Conservation (phyloP, 1,140 invertebrate genomes). For the Lordiphosa collinella region DNA sequence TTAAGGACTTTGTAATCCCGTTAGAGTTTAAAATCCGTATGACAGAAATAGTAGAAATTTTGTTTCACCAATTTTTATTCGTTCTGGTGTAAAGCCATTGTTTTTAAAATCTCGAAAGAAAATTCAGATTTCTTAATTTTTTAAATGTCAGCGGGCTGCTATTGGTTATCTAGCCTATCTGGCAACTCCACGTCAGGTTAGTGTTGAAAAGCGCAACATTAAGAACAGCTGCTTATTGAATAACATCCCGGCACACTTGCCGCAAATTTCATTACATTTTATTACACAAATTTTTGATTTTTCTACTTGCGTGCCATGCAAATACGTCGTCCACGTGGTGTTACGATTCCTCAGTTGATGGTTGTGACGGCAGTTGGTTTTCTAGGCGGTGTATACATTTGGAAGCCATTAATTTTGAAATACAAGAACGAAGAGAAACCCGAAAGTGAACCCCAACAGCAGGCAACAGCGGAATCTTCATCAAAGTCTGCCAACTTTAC, state of each 20-base stretch:
- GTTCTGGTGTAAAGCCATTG: too few species aligned
- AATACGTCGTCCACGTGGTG: slow-evolving; percentile 77
- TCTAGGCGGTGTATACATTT: slow-evolving; percentile 78
- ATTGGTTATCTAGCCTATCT: too few species aligned
- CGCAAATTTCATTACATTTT: slow-evolving; percentile 16
- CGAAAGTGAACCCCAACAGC: slow-evolving; percentile 10
- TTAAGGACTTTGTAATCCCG: too few species aligned
- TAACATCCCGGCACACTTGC: slow-evolving; percentile 23
- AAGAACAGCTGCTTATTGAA: slow-evolving; percentile 26
- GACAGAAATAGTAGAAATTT: too few species aligned
- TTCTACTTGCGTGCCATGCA: slow-evolving; percentile 54
- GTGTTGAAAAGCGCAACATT: neutral
- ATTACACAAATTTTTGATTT: neutral
- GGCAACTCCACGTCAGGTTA: neutral
- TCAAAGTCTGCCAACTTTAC: slow-evolving; percentile 39
- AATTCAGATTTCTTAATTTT: too few species aligned
- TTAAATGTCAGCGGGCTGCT: too few species aligned
- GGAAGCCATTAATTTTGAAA: slow-evolving; percentile 71
- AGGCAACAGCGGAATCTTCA: neutral
- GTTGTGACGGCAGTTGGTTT: slow-evolving; percentile 76
- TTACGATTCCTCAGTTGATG: slow-evolving; percentile 77
- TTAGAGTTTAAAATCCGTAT: too few species aligned
- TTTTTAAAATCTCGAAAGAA: too few species aligned
- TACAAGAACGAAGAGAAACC: slow-evolving; percentile 50
- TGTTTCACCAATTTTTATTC: too few species aligned